A percentile compares a stretch with the other conserved stretches of the same genome.
Evolutionary conservation across 1,140 invertebrate species (phyloP).

Genomic region (Aplysia californica): DNA sequence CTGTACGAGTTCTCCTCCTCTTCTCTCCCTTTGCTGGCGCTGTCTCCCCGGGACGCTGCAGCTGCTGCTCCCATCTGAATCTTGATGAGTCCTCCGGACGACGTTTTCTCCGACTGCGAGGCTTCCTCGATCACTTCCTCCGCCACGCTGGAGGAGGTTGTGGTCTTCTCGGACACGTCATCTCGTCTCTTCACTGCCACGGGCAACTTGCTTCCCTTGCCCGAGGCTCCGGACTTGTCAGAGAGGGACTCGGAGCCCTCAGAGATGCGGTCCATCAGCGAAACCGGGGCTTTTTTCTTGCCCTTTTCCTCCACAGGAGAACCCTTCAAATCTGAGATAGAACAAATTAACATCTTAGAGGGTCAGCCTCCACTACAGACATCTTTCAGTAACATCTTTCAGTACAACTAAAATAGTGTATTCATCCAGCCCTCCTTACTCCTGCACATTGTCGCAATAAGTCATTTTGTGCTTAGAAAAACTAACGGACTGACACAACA

Average conservation of each 20-base stretch:
- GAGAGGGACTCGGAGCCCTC: slow-evolving; percentile 57
- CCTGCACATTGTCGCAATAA: no score
- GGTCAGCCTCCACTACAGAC: no score
- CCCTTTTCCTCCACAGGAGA: slow-evolving; percentile 36
- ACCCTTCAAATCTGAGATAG: slow-evolving; percentile 41
- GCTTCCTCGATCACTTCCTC: slow-evolving; percentile 47
- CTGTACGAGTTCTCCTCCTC: slow-evolving; percentile 42
- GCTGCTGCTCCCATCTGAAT: slow-evolving; percentile 11
- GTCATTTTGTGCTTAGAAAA: no score
- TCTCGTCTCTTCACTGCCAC: background rate
- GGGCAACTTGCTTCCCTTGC: slow-evolving; percentile 5
- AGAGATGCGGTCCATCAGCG: slow-evolving; percentile 52
- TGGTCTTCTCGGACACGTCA: slow-evolving; percentile 32
- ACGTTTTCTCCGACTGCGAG: slow-evolving; percentile 33
- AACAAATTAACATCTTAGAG: no score
- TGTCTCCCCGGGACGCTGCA: slow-evolving; percentile 25
- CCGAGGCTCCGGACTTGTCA: slow-evolving; percentile 29
- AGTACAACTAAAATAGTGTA: no score
- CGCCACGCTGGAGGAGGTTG: slow-evolving; percentile 17
- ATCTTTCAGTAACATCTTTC: no score
- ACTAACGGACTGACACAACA: no score
- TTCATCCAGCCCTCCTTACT: no score
- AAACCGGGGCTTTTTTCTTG: slow-evolving; percentile 30
- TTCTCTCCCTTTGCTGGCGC: background rate
- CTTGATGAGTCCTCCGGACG: slow-evolving; percentile 30